Conservation (phyloP, 2,888 invertebrate species). For the Drosophila macrospina region DNA sequence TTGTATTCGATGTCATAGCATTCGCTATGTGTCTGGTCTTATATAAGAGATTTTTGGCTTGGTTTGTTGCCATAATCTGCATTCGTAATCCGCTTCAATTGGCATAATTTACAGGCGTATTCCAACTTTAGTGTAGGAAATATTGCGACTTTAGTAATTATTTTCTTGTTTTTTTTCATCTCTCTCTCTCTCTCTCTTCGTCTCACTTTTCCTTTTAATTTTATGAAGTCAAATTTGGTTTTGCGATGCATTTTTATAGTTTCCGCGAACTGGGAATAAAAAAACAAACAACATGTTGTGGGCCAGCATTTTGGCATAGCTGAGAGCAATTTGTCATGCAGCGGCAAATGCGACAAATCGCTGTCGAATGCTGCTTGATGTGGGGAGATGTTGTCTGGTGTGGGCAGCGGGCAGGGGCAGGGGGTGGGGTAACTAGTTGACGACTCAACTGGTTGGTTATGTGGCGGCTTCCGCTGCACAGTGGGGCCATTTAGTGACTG, state of each 20-base stretch:
- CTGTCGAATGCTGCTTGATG: not conserved
- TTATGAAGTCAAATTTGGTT: constrained; percentile 8
- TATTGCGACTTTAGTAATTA: constrained; percentile 11
- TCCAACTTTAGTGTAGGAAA: not conserved
- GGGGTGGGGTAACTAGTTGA: constrained; percentile 7
- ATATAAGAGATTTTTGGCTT: constrained; percentile 6
- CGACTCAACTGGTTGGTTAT: constrained; percentile 57
- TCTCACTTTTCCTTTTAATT: constrained; percentile 19
- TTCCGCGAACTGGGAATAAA: constrained; percentile 12
- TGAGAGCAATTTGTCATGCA: constrained; percentile 54
- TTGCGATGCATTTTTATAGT: constrained; percentile 44
- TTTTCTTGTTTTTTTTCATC: constrained; percentile 2
- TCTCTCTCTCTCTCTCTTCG: too few species aligned
- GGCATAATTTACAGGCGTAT: constrained; percentile 9
- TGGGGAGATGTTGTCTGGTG: too few species aligned
- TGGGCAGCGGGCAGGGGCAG: not conserved
- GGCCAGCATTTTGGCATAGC: constrained; percentile 35
- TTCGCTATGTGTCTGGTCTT: not conserved
- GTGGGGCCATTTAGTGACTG: constrained; percentile 35
- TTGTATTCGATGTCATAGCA: not conserved
- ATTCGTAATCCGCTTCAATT: constrained; percentile 19
- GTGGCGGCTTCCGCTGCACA: constrained; percentile 49
- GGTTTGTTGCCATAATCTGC: constrained; percentile 10
- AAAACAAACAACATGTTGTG: constrained; percentile 10
- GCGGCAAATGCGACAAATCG: constrained; percentile 40